phyloP scores from a whole-genome alignment of 2,888 invertebrate species.

The Eustalomyia histrio region DNA sequence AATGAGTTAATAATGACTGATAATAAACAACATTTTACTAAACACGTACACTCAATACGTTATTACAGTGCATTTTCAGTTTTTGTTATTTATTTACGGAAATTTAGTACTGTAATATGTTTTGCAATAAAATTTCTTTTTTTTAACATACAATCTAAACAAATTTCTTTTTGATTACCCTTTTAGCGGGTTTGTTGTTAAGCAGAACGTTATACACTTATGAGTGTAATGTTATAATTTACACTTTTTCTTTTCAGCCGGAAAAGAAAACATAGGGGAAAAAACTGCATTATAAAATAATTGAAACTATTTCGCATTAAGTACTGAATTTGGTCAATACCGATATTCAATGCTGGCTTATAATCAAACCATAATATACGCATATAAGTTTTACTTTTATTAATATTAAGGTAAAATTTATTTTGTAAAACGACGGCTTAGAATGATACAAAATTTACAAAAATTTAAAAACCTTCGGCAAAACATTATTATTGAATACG shows the following conservation, averaged over 20 bases:
- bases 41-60: conserved; percentile 1
- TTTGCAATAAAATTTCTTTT: conserved; percentile 27
- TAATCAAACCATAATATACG: not conserved
- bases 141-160: not conserved
- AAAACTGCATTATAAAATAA: conserved; percentile 2
- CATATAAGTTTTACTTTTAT: not conserved
- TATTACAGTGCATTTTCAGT: not conserved
- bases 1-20: not conserved
- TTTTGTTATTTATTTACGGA: conserved; percentile 22
- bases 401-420: not conserved
- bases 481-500: no score
- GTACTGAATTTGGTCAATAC: conserved; percentile 1
- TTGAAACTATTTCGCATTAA: not conserved
- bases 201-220: conserved; percentile 50
- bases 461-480: no score
- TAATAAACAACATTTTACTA: conserved; percentile 1
- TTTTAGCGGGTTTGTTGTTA: conserved; percentile 37
- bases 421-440: no score
- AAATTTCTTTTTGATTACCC: conserved; percentile 56
- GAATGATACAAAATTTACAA: no score
- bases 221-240: conserved; percentile 11
- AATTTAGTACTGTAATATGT: conserved; percentile 25
- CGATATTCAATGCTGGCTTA: not conserved
- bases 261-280: not conserved
- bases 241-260: conserved; percentile 20